A percentile compares a stretch with the other conserved stretches of the same genome.
phyloP scores from a whole-genome alignment of 2,113 vertebrate species.

The Salvelinus alpinus region DNA sequence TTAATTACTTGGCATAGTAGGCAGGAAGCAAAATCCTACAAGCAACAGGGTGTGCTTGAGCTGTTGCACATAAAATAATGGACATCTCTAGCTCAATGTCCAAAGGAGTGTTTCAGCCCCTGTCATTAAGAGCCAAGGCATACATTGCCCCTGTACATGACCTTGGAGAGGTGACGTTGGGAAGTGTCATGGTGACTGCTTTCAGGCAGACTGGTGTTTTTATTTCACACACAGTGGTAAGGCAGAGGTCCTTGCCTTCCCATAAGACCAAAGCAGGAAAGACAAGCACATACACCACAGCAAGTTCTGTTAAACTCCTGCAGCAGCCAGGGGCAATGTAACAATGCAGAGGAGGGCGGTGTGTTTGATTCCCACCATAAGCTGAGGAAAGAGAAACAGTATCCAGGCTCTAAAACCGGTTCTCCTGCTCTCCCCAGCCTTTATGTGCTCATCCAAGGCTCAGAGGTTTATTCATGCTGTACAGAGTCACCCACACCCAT shows the following conservation, averaged over 20 bases:
- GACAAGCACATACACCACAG: slow-evolving; percentile 1
- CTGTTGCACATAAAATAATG: no score
- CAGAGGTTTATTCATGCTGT: not conserved
- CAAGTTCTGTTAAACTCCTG: not conserved
- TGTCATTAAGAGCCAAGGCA: not conserved
- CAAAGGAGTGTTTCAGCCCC: not conserved
- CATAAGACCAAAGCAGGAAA: not conserved
- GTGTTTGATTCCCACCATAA: slow-evolving; percentile 23
- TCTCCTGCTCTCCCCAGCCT: slow-evolving; percentile 33
- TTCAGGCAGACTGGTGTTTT: not conserved
- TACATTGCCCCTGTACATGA: no score
- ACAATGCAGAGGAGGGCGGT: not conserved
- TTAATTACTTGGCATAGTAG: no score
- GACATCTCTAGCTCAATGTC: no score
- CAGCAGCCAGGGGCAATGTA: not conserved
- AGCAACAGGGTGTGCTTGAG: no score
- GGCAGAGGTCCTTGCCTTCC: slow-evolving; percentile 1
- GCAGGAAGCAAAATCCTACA: no score
- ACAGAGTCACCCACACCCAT: slow-evolving; percentile 15
- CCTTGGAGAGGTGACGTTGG: not conserved
- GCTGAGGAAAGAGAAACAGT: slow-evolving; percentile 33
- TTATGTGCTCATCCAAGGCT: slow-evolving; percentile 22
- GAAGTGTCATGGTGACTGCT: not conserved
- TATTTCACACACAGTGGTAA: not conserved
- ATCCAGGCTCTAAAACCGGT: slow-evolving; percentile 50